Evolutionary conservation across 2,797 vertebrate species (phyloP).

Genomic region (Pitangus sulphuratus): DNA sequence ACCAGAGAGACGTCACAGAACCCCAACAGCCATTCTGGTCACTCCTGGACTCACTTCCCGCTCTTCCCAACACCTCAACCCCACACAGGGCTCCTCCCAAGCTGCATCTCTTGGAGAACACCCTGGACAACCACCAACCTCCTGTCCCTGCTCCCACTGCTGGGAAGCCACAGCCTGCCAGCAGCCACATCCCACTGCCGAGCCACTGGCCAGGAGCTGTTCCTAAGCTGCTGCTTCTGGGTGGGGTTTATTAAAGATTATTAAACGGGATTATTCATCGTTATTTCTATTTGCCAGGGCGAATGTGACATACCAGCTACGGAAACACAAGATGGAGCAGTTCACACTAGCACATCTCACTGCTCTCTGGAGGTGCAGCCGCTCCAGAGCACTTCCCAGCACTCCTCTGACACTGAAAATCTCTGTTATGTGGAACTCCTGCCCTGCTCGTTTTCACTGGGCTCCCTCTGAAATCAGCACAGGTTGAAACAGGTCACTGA

Average conservation of each 20-base stretch:
- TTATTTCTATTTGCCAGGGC: background rate
- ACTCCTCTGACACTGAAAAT: fast-evolving
- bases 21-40: fast-evolving
- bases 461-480: background rate
- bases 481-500: background rate
- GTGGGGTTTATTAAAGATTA: background rate
- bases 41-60: fast-evolving
- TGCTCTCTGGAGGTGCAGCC: fast-evolving
- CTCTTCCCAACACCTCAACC: background rate
- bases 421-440: background rate
- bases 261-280: background rate
- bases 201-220: fast-evolving
- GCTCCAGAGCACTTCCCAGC: background rate
- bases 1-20: fast-evolving
- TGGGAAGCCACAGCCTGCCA: background rate
- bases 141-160: background rate
- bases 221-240: background rate
- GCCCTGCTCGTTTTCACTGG: background rate
- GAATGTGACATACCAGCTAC: background rate
- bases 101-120: fast-evolving
- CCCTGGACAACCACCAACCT: fast-evolving
- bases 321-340: fast-evolving
- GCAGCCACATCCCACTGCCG: background rate
- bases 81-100: background rate
- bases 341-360: fast-evolving